A percentile compares a stretch with the other conserved stretches of the same genome.
These are phyloP conservation scores for Malurus alboscapulatus DNA, from an alignment of 2,113 vertebrate species.

Conservation along the genomic window DNA sequence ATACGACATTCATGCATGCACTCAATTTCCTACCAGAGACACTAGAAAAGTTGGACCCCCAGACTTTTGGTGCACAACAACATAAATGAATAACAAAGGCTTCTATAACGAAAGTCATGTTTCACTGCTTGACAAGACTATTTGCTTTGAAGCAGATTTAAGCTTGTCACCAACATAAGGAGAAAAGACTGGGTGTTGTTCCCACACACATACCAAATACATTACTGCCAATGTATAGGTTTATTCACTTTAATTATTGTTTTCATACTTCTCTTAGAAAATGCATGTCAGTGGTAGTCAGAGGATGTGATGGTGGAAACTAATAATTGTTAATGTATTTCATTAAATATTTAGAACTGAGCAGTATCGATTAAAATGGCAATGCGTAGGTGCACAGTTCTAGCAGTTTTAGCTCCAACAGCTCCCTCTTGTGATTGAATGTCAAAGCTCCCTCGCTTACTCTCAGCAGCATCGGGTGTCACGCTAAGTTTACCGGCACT, in stretches of 20 bases:
- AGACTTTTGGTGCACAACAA: constrained; percentile 16
- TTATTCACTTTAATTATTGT: constrained; percentile 72
- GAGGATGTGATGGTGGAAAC: constrained; percentile 50
- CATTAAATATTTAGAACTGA: constrained; percentile 70
- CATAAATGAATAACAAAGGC: constrained; percentile 7
- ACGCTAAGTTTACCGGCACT: background rate
- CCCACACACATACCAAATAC: constrained; percentile 11
- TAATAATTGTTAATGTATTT: constrained; percentile 74
- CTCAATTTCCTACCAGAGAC: constrained; percentile 2
- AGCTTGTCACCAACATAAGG: constrained; percentile 44
- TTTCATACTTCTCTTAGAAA: constrained; percentile 65
- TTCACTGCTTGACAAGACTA: constrained; percentile 44
- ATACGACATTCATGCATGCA: background rate
- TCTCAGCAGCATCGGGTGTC: background rate
- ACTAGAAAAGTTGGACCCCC: constrained; percentile 34
- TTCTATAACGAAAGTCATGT: constrained; percentile 47
- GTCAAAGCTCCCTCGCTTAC: background rate
- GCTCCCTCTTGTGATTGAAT: constrained; percentile 73
- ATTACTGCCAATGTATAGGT: constrained; percentile 42
- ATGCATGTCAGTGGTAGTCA: constrained; percentile 61
- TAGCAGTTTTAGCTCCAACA: constrained; percentile 72
- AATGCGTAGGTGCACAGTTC: background rate
- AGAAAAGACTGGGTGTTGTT: constrained; percentile 45
- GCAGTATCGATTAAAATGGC: constrained; percentile 44
- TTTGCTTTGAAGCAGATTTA: constrained; percentile 63